A percentile compares a stretch with the other conserved stretches of the same genome.
Conservation (phyloP, 2,797 vertebrate species). For the Vireo griseus region DNA sequence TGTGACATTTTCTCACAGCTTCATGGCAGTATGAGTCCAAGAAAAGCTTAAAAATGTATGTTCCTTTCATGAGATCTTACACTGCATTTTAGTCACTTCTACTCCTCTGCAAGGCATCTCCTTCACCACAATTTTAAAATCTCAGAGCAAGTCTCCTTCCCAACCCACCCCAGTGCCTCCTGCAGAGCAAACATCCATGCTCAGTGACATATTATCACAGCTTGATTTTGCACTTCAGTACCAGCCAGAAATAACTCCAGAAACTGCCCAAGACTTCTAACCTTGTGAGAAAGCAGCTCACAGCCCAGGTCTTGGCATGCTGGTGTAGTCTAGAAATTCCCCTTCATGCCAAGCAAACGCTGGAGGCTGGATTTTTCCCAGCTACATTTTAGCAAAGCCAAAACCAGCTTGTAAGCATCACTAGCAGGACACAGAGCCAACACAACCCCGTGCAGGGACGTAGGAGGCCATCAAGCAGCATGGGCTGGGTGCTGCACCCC, state of each 20-base stretch:
- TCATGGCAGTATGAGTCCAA: not conserved
- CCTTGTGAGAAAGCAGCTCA: not conserved
- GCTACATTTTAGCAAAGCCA: not conserved
- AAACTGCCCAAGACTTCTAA: not conserved
- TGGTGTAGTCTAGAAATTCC: fast-evolving
- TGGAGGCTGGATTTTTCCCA: not conserved
- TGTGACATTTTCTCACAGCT: not conserved
- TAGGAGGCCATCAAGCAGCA: fast-evolving
- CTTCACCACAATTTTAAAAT: not conserved
- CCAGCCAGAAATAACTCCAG: not conserved
- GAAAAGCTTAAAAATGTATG: not conserved
- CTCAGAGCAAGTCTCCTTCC: not conserved
- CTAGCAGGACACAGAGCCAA: not conserved
- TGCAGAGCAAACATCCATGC: fast-evolving
- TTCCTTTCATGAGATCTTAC: not conserved
- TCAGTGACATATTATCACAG: not conserved
- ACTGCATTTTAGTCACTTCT: not conserved
- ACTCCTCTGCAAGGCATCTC: not conserved
- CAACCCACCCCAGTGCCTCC: fast-evolving
- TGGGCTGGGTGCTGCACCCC: fast-evolving
- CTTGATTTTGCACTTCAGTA: not conserved
- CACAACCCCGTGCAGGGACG: fast-evolving
- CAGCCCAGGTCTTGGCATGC: fast-evolving
- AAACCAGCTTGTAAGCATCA: not conserved
- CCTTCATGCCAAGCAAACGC: fast-evolving